These are phyloP conservation scores for Fragum fragum DNA, from an alignment of 2,888 invertebrate genomes.

Conservation along the genomic window DNA sequence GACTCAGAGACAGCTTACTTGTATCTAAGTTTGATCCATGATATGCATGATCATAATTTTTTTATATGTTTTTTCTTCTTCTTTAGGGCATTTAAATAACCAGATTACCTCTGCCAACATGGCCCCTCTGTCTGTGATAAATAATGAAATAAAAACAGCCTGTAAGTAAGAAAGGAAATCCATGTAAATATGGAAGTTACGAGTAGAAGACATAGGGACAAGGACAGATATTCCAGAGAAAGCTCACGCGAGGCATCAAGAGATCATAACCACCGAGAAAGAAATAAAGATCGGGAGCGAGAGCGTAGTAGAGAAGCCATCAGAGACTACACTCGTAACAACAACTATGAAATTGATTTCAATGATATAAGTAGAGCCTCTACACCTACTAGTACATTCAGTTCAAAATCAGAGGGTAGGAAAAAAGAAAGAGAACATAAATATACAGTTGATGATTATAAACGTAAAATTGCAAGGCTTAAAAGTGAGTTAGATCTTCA, in stretches of 20 bases:
- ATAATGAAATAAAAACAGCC: not conserved
- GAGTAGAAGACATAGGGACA: slow-evolving; percentile 17
- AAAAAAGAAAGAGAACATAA: slow-evolving; percentile 68
- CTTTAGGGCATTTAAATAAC: slow-evolving; percentile 20
- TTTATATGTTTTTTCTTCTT: not conserved
- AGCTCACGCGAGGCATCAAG: not conserved
- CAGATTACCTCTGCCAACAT: slow-evolving; percentile 23
- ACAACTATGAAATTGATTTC: slow-evolving; percentile 79
- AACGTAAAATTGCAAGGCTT: slow-evolving; percentile 73
- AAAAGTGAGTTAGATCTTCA: slow-evolving; percentile 81
- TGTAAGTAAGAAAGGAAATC: not conserved
- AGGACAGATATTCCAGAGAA: slow-evolving; percentile 13
- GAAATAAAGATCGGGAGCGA: slow-evolving; percentile 1
- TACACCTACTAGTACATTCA: slow-evolving; percentile 78
- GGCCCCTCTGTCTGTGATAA: slow-evolving; percentile 1
- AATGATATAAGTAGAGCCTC: slow-evolving; percentile 81
- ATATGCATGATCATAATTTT: too few relatives aligned
- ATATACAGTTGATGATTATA: slow-evolving; percentile 71
- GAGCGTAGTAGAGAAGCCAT: slow-evolving; percentile 20
- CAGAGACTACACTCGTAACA: slow-evolving; percentile 41
- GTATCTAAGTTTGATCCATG: too few relatives aligned
- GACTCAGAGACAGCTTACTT: too few relatives aligned
- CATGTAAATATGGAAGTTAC: slow-evolving; percentile 2
- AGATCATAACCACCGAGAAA: not conserved
- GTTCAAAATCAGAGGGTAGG: slow-evolving; percentile 77